Evolutionary conservation across 1,140 invertebrate species (phyloP).

Genomic region (Plectrocnemia conspersa): DNA sequence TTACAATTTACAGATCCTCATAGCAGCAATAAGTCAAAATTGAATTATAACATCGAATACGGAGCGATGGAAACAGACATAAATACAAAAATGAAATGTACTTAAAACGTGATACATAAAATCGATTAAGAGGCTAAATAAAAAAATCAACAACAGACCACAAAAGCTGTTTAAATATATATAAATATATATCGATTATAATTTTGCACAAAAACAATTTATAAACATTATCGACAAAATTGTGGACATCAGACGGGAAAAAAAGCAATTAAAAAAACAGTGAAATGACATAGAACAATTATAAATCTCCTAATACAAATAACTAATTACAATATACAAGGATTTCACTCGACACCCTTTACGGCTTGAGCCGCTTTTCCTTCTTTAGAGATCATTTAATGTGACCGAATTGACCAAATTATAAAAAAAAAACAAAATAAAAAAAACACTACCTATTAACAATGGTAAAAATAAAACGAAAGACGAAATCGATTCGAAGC

Average conservation of each 20-base stretch:
- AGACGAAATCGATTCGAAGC: slow-evolving; percentile 9
- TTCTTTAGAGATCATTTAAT: slow-evolving; percentile 35
- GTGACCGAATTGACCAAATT: slow-evolving; percentile 27
- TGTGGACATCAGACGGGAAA: slow-evolving; percentile 27
- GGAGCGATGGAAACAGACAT: slow-evolving; percentile 14
- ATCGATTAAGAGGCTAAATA: slow-evolving; percentile 8
- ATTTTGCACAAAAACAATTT: background rate
- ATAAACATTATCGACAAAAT: slow-evolving; percentile 7
- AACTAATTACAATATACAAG: slow-evolving; percentile 33
- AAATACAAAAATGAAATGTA: slow-evolving; percentile 21
- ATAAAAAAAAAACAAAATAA: no score
- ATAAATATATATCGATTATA: background rate
- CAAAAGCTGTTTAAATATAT: slow-evolving; percentile 5
- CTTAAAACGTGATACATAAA: slow-evolving; percentile 14
- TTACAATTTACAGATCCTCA: slow-evolving; percentile 6
- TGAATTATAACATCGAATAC: slow-evolving; percentile 2
- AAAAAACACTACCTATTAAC: slow-evolving; percentile 26
- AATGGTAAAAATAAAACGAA: slow-evolving; percentile 26
- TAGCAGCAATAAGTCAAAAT: slow-evolving; percentile 20
- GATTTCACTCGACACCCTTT: slow-evolving; percentile 23
- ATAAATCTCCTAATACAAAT: slow-evolving; percentile 33
- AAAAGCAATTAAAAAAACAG: slow-evolving; percentile 28
- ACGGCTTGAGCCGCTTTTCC: slow-evolving; percentile 6
- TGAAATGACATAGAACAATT: slow-evolving; percentile 29
- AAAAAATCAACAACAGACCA: slow-evolving; percentile 8